Percentiles rank a stretch among this genome's conserved stretches.
Evolutionary conservation across 2,888 invertebrate species (phyloP).

Genomic region (Callosobruchus maculatus): DNA sequence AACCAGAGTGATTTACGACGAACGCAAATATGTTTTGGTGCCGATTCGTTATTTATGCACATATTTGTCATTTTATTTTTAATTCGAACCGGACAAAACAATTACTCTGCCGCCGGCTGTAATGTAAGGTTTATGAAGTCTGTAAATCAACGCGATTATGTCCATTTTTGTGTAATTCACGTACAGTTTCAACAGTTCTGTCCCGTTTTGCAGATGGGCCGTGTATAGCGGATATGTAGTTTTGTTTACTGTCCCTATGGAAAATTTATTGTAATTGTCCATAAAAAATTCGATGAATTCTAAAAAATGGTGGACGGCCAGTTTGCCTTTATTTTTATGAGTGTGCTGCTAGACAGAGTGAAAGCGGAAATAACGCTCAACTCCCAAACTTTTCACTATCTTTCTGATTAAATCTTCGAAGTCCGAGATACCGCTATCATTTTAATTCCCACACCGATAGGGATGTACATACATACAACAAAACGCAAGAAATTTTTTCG

Average conservation of each 20-base stretch:
- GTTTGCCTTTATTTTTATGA: not conserved
- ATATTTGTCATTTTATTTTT: conserved; percentile 1
- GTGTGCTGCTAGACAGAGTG: too few species aligned
- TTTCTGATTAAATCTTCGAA: too few species aligned
- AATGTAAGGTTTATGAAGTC: not conserved
- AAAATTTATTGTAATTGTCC: not conserved
- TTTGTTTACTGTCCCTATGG: not conserved
- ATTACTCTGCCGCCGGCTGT: not conserved
- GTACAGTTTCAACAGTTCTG: not conserved
- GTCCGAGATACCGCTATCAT: too few species aligned
- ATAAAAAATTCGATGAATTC: not conserved
- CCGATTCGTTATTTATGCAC: not conserved
- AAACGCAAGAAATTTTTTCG: too few species aligned
- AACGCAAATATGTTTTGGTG: not conserved
- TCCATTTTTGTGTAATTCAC: not conserved
- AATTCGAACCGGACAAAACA: not conserved
- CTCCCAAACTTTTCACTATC: too few species aligned
- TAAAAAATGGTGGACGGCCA: not conserved
- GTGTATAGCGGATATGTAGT: not conserved
- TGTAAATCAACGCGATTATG: not conserved
- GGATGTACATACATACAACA: too few species aligned
- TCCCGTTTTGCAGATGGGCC: not conserved
- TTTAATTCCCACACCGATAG: too few species aligned
- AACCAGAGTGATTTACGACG: not conserved
- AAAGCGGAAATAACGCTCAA: too few species aligned